Base-by-base conservation (phyloP, 2,888 invertebrate genomes). In the Stenodema calcarata region DNA sequence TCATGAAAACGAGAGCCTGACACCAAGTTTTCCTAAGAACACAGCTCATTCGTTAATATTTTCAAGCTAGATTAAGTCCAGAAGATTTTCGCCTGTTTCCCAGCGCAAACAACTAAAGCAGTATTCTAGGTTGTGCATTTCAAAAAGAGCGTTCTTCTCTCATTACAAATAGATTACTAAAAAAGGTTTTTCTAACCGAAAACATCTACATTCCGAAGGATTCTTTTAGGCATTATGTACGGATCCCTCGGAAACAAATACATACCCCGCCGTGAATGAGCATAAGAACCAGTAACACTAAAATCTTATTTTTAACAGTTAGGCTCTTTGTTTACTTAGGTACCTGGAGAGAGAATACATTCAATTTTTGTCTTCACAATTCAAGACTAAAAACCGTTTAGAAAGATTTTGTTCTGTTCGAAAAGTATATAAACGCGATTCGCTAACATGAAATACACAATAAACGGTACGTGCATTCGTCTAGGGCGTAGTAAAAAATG, bases 121-220 rank as follows among this genome's bases (percentile, higher is more conserved):
- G 23, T 62, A 62, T 44, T 35, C 78, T 78, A 78, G 23, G 28
- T 78, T 78, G 78, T 78, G 78, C 78, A 78, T 78, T 47, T 62
- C 27, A 62, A 62, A 62, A 78, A 78, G 47, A 75, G 75, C 75
- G 6, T 30, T 35, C 1, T 75, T 54, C 35, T 75, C 35, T 42
- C 18, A 62, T 75, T 75, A 73, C 73, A 54, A 54, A 54, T 54
- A 54, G 54, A 54, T 54, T 54, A 62, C 62, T 12, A 23, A 62
- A 62, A 23, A 4, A 23, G 62, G 62, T 23, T 62, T 62, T 27
- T 27, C 11, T 23, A 62, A 62, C 62, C 62, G 23, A 23, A 62
- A 62, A n/a, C 14, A 11, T 62, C 62, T 62, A 62, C 62, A 62
- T 62, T 62, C 62, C 62, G 62, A 62, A 62, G 62, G 62, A 23